Evolutionary conservation across 1,140 invertebrate genomes (phyloP).

Genomic region (Drosophila willistoni): DNA sequence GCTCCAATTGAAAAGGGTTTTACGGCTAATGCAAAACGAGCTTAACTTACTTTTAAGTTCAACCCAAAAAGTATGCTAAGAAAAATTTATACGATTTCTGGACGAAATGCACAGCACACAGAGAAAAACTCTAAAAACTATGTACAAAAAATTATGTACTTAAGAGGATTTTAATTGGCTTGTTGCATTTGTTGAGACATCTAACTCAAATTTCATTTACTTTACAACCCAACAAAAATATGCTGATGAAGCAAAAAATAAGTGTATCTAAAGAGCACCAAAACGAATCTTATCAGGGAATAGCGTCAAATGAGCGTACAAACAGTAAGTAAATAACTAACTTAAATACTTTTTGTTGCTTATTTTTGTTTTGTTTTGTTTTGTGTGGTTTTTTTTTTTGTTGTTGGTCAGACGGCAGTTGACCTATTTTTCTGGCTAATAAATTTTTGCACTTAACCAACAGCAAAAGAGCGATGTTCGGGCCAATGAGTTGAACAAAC

Average conservation of each 20-base stretch:
- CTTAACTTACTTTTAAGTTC: no score
- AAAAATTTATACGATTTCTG: background rate
- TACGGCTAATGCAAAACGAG: no score
- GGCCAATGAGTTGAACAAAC: slow-evolving; percentile 51
- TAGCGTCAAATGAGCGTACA: background rate
- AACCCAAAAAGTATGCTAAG: background rate
- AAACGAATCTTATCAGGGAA: slow-evolving; percentile 3
- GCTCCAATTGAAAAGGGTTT: no score
- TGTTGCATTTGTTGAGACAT: background rate
- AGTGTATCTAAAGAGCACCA: background rate
- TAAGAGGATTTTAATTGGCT: background rate
- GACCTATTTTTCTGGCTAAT: slow-evolving; percentile 69
- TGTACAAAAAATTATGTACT: no score
- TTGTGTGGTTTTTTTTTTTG: no score
- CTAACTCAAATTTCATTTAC: background rate
- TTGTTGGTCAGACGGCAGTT: slow-evolving; percentile 42
- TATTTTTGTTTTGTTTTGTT: background rate
- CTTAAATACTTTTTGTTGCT: background rate
- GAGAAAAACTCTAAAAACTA: no score
- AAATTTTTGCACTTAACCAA: slow-evolving; percentile 18
- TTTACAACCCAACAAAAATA: background rate
- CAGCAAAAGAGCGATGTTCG: slow-evolving; percentile 33
- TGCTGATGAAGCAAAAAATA: background rate
- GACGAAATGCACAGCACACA: background rate
- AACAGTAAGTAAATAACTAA: slow-evolving; percentile 5